phyloP scores from a whole-genome alignment of 2,797 vertebrate genomes.

The Pyrocephalus nanus region DNA sequence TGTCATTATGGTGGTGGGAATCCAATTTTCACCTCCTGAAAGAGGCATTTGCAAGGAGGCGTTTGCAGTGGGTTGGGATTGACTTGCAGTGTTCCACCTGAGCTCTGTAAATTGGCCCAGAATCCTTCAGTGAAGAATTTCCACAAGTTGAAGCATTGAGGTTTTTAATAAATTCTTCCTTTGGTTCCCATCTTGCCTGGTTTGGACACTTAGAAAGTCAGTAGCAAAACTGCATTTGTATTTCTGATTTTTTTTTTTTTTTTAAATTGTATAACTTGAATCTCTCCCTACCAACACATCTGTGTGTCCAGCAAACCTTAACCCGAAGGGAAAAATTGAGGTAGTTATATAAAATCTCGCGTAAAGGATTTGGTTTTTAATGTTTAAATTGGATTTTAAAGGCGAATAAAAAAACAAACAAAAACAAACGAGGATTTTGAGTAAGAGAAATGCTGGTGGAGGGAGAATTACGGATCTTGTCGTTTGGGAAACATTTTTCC shows the following conservation, averaged over 20 bases:
- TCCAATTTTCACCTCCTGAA: not conserved
- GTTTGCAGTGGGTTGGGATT: rapidly evolving
- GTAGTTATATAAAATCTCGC: not conserved
- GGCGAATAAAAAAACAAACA: not conserved
- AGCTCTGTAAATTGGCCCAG: not conserved
- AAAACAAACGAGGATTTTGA: not conserved
- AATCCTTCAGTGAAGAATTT: not conserved
- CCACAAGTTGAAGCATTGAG: not conserved
- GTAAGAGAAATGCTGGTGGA: not conserved
- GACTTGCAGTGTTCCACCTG: not conserved
- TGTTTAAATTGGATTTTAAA: not conserved
- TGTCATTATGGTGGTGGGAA: not conserved
- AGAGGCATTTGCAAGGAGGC: not conserved
- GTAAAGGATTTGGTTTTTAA: not conserved
- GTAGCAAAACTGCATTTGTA: not conserved
- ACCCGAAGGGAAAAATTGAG: not conserved
- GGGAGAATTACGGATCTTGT: not conserved
- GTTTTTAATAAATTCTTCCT: not conserved
- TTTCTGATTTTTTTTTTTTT: too few relatives aligned
- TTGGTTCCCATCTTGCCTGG: not conserved
- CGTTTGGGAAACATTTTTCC: not conserved
- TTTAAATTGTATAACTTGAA: not conserved
- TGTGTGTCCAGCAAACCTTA: not conserved
- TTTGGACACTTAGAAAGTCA: not conserved
- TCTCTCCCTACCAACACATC: not conserved